These are phyloP conservation scores for Phocoena phocoena DNA, from an alignment of 2,113 vertebrate species.

Conservation along the genomic window DNA sequence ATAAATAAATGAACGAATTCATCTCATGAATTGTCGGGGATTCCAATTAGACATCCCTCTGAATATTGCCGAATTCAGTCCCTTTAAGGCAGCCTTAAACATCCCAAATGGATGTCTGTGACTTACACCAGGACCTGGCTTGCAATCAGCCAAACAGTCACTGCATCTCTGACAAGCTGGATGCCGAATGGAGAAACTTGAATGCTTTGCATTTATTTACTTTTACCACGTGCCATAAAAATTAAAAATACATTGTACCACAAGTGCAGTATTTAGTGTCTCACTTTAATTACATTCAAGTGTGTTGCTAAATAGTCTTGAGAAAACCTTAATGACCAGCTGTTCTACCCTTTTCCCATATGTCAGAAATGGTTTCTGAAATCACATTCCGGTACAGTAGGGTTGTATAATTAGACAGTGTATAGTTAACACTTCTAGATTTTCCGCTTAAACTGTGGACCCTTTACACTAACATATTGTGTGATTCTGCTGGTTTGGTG, in stretches of 20 bases:
- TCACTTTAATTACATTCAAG: conserved; percentile 90
- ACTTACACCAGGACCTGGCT: conserved; percentile 37
- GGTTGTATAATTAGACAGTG: conserved; percentile 88
- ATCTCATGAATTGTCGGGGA: neutral
- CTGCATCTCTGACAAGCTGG: conserved; percentile 80
- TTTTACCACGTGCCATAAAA: conserved; percentile 88
- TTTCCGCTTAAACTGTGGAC: conserved; percentile 83
- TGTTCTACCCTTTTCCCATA: conserved; percentile 89
- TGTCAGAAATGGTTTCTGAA: conserved; percentile 88
- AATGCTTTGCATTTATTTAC: conserved; percentile 85
- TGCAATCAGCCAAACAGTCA: conserved; percentile 43
- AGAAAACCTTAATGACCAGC: conserved; percentile 91
- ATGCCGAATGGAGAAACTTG: conserved; percentile 79
- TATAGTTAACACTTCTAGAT: conserved; percentile 87
- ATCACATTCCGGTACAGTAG: conserved; percentile 87
- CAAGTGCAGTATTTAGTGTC: conserved; percentile 86
- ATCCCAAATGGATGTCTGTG: neutral
- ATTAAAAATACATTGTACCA: conserved; percentile 89
- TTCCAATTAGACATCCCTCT: neutral
- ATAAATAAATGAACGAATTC: neutral
- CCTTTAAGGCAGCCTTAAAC: neutral
- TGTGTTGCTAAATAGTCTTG: conserved; percentile 90
- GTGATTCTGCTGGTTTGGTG: conserved; percentile 84
- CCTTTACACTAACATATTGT: conserved; percentile 86
- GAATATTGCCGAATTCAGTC: neutral